Conservation (phyloP, 1,140 invertebrate genomes). For the Sitobion miscanthi region DNA sequence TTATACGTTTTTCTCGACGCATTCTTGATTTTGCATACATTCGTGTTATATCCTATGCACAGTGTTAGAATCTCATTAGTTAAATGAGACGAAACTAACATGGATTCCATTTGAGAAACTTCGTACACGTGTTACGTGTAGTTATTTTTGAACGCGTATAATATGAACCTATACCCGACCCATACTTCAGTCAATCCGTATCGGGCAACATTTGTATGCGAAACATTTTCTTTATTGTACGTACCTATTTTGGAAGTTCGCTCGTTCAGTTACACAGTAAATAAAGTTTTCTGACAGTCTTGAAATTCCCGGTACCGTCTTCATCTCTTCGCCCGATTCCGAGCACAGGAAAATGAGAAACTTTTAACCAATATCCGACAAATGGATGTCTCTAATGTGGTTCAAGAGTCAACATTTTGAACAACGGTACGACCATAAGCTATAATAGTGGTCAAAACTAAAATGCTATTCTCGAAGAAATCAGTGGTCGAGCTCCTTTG, state of each 20-base stretch:
- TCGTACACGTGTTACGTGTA: neutral
- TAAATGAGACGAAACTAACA: neutral
- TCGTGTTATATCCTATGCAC: neutral
- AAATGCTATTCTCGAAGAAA: neutral
- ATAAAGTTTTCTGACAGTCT: conserved; percentile 33
- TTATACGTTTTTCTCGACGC: neutral
- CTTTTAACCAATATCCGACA: conserved; percentile 38
- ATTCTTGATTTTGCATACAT: neutral
- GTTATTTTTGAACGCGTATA: conserved; percentile 13
- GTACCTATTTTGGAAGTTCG: neutral
- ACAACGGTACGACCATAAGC: neutral
- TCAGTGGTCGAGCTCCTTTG: neutral
- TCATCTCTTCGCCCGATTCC: neutral
- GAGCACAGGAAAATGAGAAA: neutral
- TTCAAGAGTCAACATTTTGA: neutral
- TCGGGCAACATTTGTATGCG: conserved; percentile 22
- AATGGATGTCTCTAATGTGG: conserved; percentile 15
- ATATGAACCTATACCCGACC: neutral
- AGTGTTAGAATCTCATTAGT: neutral
- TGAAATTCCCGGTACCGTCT: neutral
- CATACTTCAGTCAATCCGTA: neutral
- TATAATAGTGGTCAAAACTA: neutral
- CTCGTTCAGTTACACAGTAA: neutral
- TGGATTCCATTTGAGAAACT: neutral
- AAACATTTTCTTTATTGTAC: conserved; percentile 30